Percentiles rank a stretch among this genome's conserved stretches.
Conservation (phyloP, 2,888 invertebrate genomes). For the Ochlodes sylvanus region DNA sequence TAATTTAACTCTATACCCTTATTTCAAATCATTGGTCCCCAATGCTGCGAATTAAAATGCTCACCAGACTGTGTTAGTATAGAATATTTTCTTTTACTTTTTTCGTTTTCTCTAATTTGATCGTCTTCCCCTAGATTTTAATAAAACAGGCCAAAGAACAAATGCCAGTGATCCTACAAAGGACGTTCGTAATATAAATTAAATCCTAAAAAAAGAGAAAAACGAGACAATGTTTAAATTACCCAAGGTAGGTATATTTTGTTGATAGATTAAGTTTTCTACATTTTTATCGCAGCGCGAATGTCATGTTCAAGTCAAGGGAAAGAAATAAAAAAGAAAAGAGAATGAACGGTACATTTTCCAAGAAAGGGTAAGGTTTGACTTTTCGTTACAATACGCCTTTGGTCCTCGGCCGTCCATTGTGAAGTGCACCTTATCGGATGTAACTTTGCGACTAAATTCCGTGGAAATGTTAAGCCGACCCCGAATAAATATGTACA, state of each 20-base stretch:
- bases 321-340: constrained; percentile 15
- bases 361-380: constrained; percentile 31
- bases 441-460: constrained; percentile 15
- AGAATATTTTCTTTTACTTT: too few species aligned
- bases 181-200: too few species aligned
- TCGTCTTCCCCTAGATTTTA: too few species aligned
- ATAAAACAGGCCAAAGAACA: too few species aligned
- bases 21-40: too few species aligned
- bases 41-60: too few species aligned
- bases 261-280: constrained; percentile 20
- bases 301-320: constrained; percentile 26
- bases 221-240: constrained; percentile 18
- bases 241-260: neutral
- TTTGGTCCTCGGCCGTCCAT: constrained; percentile 18
- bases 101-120: too few species aligned
- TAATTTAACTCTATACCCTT: too few species aligned
- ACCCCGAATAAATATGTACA: constrained; percentile 18
- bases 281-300: constrained; percentile 26
- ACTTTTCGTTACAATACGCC: constrained; percentile 29
- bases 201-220: constrained; percentile 16
- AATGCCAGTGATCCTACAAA: too few species aligned
- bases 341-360: constrained; percentile 27
- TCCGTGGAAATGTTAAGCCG: neutral
- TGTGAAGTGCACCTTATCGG: constrained; percentile 17
- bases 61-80: too few species aligned